Base-by-base conservation (phyloP, 2,113 vertebrate species). In the Perca flavescens region DNA sequence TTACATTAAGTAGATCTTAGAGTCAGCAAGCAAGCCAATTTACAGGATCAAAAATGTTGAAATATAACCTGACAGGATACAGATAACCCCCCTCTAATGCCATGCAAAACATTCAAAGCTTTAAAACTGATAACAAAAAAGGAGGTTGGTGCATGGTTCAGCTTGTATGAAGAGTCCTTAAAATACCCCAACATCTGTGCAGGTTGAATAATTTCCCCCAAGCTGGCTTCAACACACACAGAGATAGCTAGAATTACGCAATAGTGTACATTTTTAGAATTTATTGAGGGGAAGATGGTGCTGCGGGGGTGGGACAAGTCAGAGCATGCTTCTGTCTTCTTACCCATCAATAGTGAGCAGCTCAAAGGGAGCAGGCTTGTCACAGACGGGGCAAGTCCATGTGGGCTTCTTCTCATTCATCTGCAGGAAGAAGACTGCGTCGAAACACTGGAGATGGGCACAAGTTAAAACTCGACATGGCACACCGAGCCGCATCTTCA, bases 371-470 rank as follows among this genome's bases (percentile, higher is more conserved):
- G 98, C 98, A 0, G 98, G 97, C 86, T 99, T 99, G 92, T 99
- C 98, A 14, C 98, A 99, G 74, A 99, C 98, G 0, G 98, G 98
- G 71, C 98, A 99, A 92, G 97, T 97, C 98, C 98, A 99, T 0
- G 98, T 99, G 82, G 98, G 98, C 80, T 99, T 99, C 92, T 99
- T 99, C 91, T 99, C 98, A 0, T 99, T 99, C 98, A 99, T 99
- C 95, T 99, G 98, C 89, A 99, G 96, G 93, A 99, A 99, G 94
- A 99, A 99, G 85, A 99, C 98, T 0, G 98, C 98, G 12, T 99
- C 98, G 89, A 99, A 99, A 95, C 98, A 99, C 95, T 99, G 98
- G 79, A 99, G 95, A 79, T 99, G 98, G 1, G 97, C 97, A 0
- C 98, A 99, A 64, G 97, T 98, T 92, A 99, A 95, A 0, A 98